phyloP scores from a whole-genome alignment of 2,888 invertebrate genomes.

The Allacma fusca region DNA sequence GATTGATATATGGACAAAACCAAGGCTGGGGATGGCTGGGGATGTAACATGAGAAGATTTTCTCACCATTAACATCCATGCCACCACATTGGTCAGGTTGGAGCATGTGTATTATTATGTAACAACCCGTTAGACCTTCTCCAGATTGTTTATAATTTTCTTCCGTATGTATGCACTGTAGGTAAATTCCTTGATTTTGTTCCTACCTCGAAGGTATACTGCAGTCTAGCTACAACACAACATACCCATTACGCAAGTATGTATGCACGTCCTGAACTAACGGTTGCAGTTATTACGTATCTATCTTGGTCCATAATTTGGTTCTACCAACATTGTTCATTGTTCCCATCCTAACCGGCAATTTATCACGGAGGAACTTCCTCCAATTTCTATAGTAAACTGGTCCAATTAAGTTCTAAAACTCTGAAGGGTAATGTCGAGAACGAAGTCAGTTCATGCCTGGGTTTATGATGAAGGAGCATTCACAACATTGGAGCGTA shows the following conservation, averaged over 20 bases:
- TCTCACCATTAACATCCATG: background rate
- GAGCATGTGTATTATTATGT: background rate
- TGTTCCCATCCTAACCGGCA: slow-evolving; percentile 18
- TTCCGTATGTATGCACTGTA: background rate
- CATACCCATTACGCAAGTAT: too few relatives aligned
- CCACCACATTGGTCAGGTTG: background rate
- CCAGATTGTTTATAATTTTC: background rate
- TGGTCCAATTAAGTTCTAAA: slow-evolving; percentile 10
- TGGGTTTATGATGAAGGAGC: too few relatives aligned
- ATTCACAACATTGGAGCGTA: background rate
- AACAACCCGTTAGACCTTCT: background rate
- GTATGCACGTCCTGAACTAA: background rate
- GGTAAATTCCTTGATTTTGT: too few relatives aligned
- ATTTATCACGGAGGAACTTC: slow-evolving; percentile 19
- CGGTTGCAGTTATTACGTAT: background rate
- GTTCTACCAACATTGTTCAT: slow-evolving; percentile 8
- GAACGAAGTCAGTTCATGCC: too few relatives aligned
- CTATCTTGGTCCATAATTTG: slow-evolving; percentile 27
- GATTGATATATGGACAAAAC: background rate
- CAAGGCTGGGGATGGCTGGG: background rate
- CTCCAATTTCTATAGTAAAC: background rate
- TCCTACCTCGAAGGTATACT: too few relatives aligned
- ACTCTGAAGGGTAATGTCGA: too few relatives aligned
- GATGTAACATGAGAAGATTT: background rate
- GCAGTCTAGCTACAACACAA: too few relatives aligned